Percentiles rank a stretch among this genome's conserved stretches.
Evolutionary conservation across 2,888 invertebrate genomes (phyloP).

Genomic region (Sphaerophoria rueppellii): DNA sequence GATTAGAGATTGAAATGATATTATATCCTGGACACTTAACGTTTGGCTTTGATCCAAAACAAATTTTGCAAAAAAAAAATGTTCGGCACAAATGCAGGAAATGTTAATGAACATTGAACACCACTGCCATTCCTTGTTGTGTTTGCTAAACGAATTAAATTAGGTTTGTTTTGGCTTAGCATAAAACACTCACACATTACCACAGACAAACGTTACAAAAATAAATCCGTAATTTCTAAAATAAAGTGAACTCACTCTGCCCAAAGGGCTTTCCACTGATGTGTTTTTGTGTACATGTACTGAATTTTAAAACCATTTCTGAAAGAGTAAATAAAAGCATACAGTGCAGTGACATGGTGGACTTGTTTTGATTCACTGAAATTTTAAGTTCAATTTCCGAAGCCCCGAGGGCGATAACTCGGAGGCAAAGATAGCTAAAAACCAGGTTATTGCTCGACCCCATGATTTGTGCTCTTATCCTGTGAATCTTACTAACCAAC

Average conservation of each 20-base stretch:
- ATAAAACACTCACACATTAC: not conserved
- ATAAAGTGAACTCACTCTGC: not conserved
- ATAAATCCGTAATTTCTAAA: not conserved
- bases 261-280: constrained; percentile 4
- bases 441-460: constrained; percentile 42
- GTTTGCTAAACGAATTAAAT: constrained; percentile 53
- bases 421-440: not conserved
- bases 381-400: constrained; percentile 25
- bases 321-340: constrained; percentile 18
- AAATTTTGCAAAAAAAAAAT: not conserved
- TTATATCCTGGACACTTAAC: constrained; percentile 21
- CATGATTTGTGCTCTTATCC: constrained; percentile 32
- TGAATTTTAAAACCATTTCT: constrained; percentile 1
- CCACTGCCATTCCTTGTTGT: constrained; percentile 26
- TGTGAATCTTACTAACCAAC: constrained; percentile 6
- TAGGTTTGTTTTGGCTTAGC: constrained; percentile 49
- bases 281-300: constrained; percentile 1
- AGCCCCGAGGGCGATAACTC: constrained; percentile 14
- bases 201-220: not conserved
- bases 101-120: constrained; percentile 47
- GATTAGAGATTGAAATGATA: constrained; percentile 39
- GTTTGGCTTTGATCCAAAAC: constrained; percentile 59
- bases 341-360: constrained; percentile 21
- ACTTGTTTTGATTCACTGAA: constrained; percentile 22
- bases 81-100: constrained; percentile 2